Evolutionary conservation across 2,888 invertebrate species (phyloP).

Genomic region (Deilephila elpenor): DNA sequence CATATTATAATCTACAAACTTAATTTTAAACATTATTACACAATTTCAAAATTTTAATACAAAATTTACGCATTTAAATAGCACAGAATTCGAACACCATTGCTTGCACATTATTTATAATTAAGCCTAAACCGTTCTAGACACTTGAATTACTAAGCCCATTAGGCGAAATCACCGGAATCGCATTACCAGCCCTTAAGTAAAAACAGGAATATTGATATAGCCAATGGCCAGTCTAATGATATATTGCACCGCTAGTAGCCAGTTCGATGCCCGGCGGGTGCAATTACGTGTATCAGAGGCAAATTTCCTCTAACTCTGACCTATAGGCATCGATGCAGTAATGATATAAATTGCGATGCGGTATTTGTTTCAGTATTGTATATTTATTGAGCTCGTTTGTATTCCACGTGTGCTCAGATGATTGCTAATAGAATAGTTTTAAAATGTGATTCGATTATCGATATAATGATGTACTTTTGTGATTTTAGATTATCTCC

Average conservation of each 20-base stretch:
- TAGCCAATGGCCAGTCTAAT: conserved; percentile 42
- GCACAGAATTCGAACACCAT: not conserved
- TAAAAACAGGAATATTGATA: conserved; percentile 44
- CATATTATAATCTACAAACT: too few species aligned
- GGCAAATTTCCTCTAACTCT: conserved; percentile 65
- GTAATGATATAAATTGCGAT: conserved; percentile 32
- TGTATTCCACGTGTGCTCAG: conserved; percentile 27
- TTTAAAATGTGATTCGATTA: not conserved
- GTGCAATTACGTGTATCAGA: conserved; percentile 59
- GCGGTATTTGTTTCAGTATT: conserved; percentile 30
- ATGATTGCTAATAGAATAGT: conserved; percentile 14
- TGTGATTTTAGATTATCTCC: not conserved
- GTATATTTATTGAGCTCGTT: conserved; percentile 26
- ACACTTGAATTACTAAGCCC: conserved; percentile 3
- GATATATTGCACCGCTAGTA: conserved; percentile 42
- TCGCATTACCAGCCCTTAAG: conserved; percentile 22
- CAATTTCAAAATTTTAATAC: too few species aligned
- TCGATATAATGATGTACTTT: not conserved
- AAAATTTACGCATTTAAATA: not conserved
- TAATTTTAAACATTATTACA: too few species aligned
- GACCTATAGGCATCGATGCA: conserved; percentile 43
- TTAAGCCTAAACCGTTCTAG: conserved; percentile 9
- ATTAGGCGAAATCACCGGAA: conserved; percentile 11
- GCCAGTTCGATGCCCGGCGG: conserved; percentile 46
- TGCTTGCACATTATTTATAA: not conserved